Evolutionary conservation across 2,888 invertebrate genomes (phyloP).

Genomic region (Drosophila bunnanda): DNA sequence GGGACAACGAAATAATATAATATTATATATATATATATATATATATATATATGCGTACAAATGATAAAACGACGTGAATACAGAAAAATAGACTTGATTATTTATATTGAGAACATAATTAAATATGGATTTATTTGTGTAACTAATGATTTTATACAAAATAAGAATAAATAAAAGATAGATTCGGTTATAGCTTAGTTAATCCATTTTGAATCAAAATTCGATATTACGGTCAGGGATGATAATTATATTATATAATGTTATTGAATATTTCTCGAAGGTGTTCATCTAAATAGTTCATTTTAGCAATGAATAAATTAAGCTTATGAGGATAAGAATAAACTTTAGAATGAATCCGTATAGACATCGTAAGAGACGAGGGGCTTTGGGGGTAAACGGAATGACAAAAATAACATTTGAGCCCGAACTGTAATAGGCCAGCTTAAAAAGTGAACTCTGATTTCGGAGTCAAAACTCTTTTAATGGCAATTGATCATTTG

Average conservation of each 20-base stretch:
- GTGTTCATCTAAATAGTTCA: neutral
- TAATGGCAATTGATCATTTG: constrained; percentile 83
- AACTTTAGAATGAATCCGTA: constrained; percentile 1
- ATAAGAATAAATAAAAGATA: neutral
- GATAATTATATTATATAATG: neutral
- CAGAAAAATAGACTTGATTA: neutral
- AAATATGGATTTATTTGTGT: neutral
- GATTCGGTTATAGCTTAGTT: neutral
- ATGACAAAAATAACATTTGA: constrained; percentile 7
- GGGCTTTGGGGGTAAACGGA: neutral
- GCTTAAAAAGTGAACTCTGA: constrained; percentile 50
- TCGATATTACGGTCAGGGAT: neutral
- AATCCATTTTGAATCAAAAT: neutral
- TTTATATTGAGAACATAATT: neutral
- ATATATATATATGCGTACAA: no score
- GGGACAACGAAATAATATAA: no score
- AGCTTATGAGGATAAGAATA: neutral
- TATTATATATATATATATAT: neutral
- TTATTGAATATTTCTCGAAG: neutral
- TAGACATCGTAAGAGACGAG: constrained; percentile 2
- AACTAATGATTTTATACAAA: neutral
- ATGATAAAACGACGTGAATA: no score
- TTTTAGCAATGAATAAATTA: neutral
- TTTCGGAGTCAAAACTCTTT: constrained; percentile 82
- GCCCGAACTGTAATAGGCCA: constrained; percentile 37